Evolutionary conservation across 1,140 invertebrate species (phyloP).

Genomic region (Dreissena polymorpha): DNA sequence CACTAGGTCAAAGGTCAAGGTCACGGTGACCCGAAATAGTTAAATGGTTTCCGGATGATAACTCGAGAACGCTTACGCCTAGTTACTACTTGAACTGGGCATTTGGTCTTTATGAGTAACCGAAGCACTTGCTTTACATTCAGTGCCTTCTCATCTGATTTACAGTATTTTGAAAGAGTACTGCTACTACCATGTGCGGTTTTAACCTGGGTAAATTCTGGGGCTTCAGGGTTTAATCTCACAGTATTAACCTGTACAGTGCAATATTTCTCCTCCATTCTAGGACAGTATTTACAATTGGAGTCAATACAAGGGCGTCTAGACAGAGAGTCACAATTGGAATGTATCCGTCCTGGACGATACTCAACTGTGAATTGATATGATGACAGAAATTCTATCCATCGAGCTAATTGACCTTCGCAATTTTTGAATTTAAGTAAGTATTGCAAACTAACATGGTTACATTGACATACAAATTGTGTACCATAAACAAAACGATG

Average conservation of each 20-base stretch:
- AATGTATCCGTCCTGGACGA: conserved; percentile 42
- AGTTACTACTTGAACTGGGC: too few relatives aligned
- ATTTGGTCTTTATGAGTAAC: too few relatives aligned
- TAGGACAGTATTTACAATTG: neutral
- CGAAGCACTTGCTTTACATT: too few relatives aligned
- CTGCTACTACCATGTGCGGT: neutral
- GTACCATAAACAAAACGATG: neutral
- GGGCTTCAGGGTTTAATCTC: neutral
- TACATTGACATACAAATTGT: neutral
- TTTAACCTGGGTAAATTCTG: neutral
- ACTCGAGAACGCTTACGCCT: too few relatives aligned
- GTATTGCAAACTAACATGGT: conserved; percentile 12
- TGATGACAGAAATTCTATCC: neutral
- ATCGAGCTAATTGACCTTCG: neutral
- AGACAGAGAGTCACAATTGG: conserved; percentile 53
- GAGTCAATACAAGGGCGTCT: conserved; percentile 15
- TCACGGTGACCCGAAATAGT: too few relatives aligned
- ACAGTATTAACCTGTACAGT: too few relatives aligned
- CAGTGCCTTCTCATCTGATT: neutral
- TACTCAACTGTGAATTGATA: conserved; percentile 20
- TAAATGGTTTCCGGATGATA: too few relatives aligned
- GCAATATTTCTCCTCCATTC: neutral
- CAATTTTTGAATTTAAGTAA: neutral
- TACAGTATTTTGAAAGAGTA: neutral
- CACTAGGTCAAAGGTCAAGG: too few relatives aligned